phyloP scores from a whole-genome alignment of 2,888 invertebrate species.

The Eubasilissa splendida region DNA sequence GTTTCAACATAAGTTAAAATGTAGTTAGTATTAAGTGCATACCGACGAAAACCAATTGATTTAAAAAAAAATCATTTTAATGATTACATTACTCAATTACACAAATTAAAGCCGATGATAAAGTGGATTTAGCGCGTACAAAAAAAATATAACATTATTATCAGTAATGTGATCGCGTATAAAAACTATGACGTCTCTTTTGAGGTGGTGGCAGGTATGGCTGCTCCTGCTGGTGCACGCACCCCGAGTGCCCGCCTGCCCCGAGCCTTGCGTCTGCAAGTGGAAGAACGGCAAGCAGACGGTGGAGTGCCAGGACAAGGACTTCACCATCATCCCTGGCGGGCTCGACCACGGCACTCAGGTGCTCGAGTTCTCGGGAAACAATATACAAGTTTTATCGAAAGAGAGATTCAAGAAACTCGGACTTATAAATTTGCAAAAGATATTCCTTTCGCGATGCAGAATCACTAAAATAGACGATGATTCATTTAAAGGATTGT shows the following conservation, averaged over 20 bases:
- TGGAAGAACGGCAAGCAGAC: slow-evolving; percentile 95
- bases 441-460: slow-evolving; percentile 87
- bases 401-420: slow-evolving; percentile 85
- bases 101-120: background rate
- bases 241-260: slow-evolving; percentile 72
- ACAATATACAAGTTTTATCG: slow-evolving; percentile 84
- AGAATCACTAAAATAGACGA: slow-evolving; percentile 84
- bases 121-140: background rate
- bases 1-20: no score
- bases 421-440: slow-evolving; percentile 88
- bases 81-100: background rate
- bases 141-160: background rate
- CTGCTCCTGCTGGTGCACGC: slow-evolving; percentile 61
- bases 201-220: slow-evolving; percentile 46
- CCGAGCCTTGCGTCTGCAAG: slow-evolving; percentile 87
- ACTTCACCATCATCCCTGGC: slow-evolving; percentile 83
- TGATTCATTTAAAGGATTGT: slow-evolving; percentile 86
- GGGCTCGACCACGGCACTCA: slow-evolving; percentile 89
- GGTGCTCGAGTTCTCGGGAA: slow-evolving; percentile 88
- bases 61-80: background rate
- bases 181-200: slow-evolving; percentile 37
- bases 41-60: background rate
- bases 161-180: slow-evolving; percentile 22
- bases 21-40: no score
- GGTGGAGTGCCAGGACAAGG: slow-evolving; percentile 88